Conservation (phyloP, 2,888 invertebrate species). For the Junonia oenone region DNA sequence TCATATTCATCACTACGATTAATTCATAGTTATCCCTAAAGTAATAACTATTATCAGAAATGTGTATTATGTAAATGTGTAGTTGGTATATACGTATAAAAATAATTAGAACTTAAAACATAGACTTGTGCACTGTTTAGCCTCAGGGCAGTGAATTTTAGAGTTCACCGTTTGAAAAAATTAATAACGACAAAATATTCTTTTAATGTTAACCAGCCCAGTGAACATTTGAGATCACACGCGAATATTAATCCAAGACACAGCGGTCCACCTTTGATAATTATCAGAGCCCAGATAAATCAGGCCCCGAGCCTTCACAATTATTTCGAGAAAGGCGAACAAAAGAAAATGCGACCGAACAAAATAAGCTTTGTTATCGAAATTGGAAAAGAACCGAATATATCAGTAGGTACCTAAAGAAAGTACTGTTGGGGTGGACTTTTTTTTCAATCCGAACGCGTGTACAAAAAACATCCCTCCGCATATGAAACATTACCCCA, state of each 20-base stretch:
- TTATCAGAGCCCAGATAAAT: slow-evolving; percentile 55
- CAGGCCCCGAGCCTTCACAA: slow-evolving; percentile 54
- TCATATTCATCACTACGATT: too few species aligned
- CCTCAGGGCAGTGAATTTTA: too few species aligned
- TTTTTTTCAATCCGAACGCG: slow-evolving; percentile 62
- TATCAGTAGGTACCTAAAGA: slow-evolving; percentile 66
- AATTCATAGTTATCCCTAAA: too few species aligned
- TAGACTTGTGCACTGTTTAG: too few species aligned
- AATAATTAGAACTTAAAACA: too few species aligned
- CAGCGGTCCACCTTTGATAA: slow-evolving; percentile 38
- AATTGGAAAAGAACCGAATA: slow-evolving; percentile 72
- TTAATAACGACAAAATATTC: slow-evolving; percentile 16
- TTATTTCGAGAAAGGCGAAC: slow-evolving; percentile 50
- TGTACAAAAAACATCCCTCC: slow-evolving; percentile 68
- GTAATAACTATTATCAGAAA: too few species aligned
- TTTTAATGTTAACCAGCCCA: slow-evolving; percentile 42
- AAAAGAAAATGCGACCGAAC: slow-evolving; percentile 52
- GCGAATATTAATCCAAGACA: slow-evolving; percentile 41
- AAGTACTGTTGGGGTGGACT: slow-evolving; percentile 63
- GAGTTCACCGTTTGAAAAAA: slow-evolving; percentile 4
- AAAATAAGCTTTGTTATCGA: slow-evolving; percentile 75
- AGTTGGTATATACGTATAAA: not conserved
- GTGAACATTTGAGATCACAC: slow-evolving; percentile 46
- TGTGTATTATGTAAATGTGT: too few species aligned
- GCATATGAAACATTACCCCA: slow-evolving; percentile 74